Evolutionary conservation across 2,888 invertebrate genomes (phyloP), one percentile per base, ranked within the genome.

Genomic region (Drosophila borealis): DNA sequence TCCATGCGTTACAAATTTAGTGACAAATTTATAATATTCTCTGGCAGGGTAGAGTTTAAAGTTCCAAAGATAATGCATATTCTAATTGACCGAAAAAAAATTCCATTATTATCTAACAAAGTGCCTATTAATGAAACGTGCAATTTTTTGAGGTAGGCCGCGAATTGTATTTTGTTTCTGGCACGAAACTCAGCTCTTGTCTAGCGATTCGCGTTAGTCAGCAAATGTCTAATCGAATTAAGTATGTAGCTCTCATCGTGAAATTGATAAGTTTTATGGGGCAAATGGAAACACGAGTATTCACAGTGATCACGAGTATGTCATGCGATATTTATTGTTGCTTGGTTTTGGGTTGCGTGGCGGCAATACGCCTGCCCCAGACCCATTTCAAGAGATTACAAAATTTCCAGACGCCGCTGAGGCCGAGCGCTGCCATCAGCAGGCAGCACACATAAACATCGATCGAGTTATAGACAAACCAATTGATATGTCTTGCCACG

Each of bases 401-500:
- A 6, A 84, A 4, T 8, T 67, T 54, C 51, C 75, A 61, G 5
- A 72, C 11, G 4, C 17, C n/a, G 21, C 9, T n/a, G 2, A 63
- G 5, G 0, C 41, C n/a, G 2, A 84, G 45, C 4, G 74, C 44
- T 37, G 61, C 9, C 17, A 82, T 8, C 17, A 44, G 11, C 10
- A 78, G 13, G 0, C 70, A 50, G 51, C 81, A 70, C 49, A 72
- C 54, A 46, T 85, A 90, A 29, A 94, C 92, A 82, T 94, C 94
- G n/a, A 93, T 78, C 19, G 93, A 91, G 41, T 92, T 90, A 59
- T 93, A 93, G 70, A 92, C 90, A 70, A 93, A 93, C 73, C 92
- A 89, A 14, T 93, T 93, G 89, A 94, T 91, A 59, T 93, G 91
- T 9, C 92, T 78, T 90, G 70, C 93, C 21, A 91, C 91, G 10